phyloP scores from a whole-genome alignment of 2,797 vertebrate species.

The Enteromius unitaeniatus region DNA sequence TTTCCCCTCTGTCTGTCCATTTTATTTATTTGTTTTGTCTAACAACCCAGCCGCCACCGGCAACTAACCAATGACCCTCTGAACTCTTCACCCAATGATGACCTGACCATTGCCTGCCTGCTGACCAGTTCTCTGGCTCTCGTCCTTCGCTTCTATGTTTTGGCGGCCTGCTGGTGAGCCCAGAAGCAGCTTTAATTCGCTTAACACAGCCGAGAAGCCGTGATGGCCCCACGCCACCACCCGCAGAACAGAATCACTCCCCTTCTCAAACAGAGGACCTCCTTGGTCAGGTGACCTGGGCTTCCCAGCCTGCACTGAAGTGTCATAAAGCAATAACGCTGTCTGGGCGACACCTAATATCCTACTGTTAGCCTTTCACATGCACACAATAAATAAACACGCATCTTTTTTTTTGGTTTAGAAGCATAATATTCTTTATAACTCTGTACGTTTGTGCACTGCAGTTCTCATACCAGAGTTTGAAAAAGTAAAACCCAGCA shows the following conservation, averaged over 20 bases:
- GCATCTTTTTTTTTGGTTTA: constrained; percentile 44
- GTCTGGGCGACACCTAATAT: constrained; percentile 68
- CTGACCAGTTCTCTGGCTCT: constrained; percentile 99
- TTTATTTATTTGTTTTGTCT: constrained; percentile 79
- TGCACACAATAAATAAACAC: constrained; percentile 27
- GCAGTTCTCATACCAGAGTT: constrained; percentile 29
- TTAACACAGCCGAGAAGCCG: constrained; percentile 81
- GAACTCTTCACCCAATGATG: constrained; percentile 99
- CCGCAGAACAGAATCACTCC: constrained; percentile 48
- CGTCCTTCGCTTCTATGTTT: constrained; percentile 93
- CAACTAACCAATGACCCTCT: constrained; percentile 99
- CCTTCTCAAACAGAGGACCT: constrained; percentile 67
- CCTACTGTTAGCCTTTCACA: constrained; percentile 39
- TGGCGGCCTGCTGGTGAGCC: constrained; percentile 82
- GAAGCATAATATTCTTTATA: constrained; percentile 6
- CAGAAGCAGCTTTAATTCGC: constrained; percentile 85
- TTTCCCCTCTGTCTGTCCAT: constrained; percentile 79
- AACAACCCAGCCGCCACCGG: constrained; percentile 99
- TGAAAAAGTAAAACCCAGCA: constrained; percentile 21
- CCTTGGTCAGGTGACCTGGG: constrained; percentile 85
- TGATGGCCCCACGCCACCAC: constrained; percentile 57
- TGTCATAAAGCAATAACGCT: constrained; percentile 89
- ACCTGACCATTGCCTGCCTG: constrained; percentile 99
- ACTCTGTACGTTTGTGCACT: constrained; percentile 22
- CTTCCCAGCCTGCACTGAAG: constrained; percentile 86